These are phyloP conservation scores for Psylliodes chrysocephalus DNA, from an alignment of 2,888 invertebrate genomes.

Conservation along the genomic window DNA sequence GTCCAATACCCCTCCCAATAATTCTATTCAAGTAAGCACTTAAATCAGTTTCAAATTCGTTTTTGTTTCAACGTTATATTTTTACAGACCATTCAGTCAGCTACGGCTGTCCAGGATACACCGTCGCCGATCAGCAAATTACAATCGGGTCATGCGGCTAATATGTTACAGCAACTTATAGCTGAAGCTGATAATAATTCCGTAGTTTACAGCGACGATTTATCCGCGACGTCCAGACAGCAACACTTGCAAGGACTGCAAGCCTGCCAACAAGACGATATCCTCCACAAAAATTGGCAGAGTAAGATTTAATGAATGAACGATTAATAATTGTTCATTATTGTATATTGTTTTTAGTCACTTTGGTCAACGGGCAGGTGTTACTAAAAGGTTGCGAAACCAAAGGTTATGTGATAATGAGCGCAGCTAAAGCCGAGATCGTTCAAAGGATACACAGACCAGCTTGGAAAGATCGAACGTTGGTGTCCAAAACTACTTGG, in stretches of 20 bases:
- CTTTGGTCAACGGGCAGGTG: constrained; percentile 92
- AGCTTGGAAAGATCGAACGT: constrained; percentile 85
- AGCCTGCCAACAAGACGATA: constrained; percentile 90
- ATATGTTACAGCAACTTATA: constrained; percentile 89
- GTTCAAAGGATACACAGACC: constrained; percentile 86
- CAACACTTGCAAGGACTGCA: constrained; percentile 86
- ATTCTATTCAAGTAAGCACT: constrained; percentile 61
- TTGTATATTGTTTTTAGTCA: constrained; percentile 75
- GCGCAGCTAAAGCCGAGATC: constrained; percentile 96
- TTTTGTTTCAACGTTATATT: neutral
- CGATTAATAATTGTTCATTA: too few relatives aligned
- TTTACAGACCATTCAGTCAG: constrained; percentile 66
- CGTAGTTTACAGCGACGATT: constrained; percentile 96
- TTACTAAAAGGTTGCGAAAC: constrained; percentile 96
- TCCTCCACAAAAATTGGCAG: constrained; percentile 93
- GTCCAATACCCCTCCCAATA: constrained; percentile 62
- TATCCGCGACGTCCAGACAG: constrained; percentile 78
- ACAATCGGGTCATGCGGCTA: constrained; percentile 81
- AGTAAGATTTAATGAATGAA: too few relatives aligned
- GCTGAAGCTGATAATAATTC: constrained; percentile 93
- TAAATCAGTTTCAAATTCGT: neutral
- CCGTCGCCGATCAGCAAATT: constrained; percentile 72
- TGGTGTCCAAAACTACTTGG: constrained; percentile 96
- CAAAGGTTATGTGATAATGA: constrained; percentile 95
- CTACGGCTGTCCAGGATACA: constrained; percentile 68